Conservation (phyloP, 1,140 invertebrate genomes). For the Calosoma granatense region DNA sequence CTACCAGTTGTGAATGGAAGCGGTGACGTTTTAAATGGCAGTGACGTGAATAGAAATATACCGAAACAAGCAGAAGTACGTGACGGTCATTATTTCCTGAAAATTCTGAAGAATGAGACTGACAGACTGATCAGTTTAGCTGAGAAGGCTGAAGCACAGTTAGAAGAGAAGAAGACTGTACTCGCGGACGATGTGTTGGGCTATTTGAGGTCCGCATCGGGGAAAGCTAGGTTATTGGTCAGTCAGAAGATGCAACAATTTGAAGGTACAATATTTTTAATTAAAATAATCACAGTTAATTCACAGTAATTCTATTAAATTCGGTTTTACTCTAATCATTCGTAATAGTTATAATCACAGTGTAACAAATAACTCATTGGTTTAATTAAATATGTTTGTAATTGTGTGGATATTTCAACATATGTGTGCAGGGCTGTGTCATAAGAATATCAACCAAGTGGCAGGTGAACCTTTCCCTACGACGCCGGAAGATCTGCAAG, state of each 20-base stretch:
- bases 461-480: constrained; percentile 76
- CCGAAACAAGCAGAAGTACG: constrained; percentile 34
- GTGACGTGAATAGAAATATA: neutral
- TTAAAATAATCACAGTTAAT: neutral
- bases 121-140: constrained; percentile 55
- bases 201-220: constrained; percentile 73
- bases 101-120: constrained; percentile 62
- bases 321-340: too few relatives aligned
- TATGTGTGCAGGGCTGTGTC: constrained; percentile 43
- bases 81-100: constrained; percentile 67
- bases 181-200: constrained; percentile 71
- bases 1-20: constrained; percentile 34
- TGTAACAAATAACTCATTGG: too few relatives aligned
- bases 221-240: constrained; percentile 80
- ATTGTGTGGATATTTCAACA: too few relatives aligned
- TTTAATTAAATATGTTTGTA: too few relatives aligned
- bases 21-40: constrained; percentile 12
- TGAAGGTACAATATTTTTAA: constrained; percentile 44
- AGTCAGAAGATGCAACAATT: constrained; percentile 94
- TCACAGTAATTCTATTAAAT: neutral
- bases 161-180: constrained; percentile 41
- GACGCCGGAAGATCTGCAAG: constrained; percentile 78
- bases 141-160: constrained; percentile 53
- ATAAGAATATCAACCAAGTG: constrained; percentile 62
- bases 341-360: too few relatives aligned